Conservation (phyloP, 2,888 invertebrate genomes). For the Rotaria macrura region DNA sequence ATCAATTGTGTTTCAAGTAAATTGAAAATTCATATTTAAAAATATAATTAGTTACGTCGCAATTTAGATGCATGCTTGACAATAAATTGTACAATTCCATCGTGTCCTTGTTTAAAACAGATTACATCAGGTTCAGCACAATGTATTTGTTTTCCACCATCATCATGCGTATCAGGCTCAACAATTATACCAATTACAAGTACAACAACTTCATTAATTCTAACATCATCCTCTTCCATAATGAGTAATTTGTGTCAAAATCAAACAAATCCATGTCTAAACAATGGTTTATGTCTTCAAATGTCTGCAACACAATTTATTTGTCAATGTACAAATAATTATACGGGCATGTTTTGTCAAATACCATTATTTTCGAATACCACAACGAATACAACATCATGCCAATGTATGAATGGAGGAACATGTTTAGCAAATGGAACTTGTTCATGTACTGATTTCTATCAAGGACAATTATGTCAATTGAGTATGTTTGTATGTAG, state of each 20-base stretch:
- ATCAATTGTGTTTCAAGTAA: not conserved
- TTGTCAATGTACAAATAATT: not conserved
- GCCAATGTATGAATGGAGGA: not conserved
- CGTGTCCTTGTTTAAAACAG: slow-evolving; percentile 1
- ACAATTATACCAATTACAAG: not conserved
- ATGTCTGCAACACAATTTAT: not conserved
- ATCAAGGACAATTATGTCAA: not conserved
- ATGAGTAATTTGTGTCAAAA: not conserved
- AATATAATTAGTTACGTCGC: not conserved
- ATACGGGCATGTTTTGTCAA: not conserved
- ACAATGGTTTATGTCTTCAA: not conserved
- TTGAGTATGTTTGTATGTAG: not conserved
- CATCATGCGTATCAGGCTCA: not conserved
- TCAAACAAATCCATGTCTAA: not conserved
- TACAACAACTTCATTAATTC: not conserved
- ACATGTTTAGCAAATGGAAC: not conserved
- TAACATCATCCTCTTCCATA: not conserved
- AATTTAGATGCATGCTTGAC: not conserved
- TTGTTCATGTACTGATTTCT: not conserved
- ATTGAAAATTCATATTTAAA: not conserved
- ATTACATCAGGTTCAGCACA: not conserved
- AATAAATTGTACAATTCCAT: not conserved
- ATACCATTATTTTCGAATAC: not conserved
- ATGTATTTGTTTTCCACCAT: not conserved
- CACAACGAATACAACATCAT: not conserved